Evolutionary conservation across 2,797 vertebrate species (phyloP).

Genomic region (Semotilus atromaculatus): DNA sequence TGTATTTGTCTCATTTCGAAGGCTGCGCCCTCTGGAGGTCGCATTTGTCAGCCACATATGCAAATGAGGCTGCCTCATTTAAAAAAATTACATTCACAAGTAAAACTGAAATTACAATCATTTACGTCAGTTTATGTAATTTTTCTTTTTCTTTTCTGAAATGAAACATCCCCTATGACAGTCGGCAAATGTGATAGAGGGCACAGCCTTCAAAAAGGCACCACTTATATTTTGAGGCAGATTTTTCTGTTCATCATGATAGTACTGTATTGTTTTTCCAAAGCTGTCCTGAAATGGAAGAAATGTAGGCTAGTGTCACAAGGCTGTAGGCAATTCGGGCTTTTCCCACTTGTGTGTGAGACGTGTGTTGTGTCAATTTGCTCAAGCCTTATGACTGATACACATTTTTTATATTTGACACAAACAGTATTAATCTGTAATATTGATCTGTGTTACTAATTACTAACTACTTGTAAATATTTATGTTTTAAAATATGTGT

Average conservation of each 20-base stretch:
- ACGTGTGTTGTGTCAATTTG: neutral
- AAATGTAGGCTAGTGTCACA: neutral
- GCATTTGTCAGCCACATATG: neutral
- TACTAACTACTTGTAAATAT: slow-evolving; percentile 3
- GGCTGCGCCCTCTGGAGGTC: neutral
- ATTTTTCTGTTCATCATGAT: slow-evolving; percentile 1
- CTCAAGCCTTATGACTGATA: neutral
- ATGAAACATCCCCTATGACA: neutral
- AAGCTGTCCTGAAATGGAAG: slow-evolving; percentile 1
- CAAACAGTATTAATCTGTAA: neutral
- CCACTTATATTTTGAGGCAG: neutral
- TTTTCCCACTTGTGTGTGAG: neutral
- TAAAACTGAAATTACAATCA: neutral
- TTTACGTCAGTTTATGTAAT: neutral
- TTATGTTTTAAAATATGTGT: slow-evolving; percentile 13
- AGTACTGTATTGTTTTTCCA: neutral
- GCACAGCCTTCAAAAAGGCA: neutral
- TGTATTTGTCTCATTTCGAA: neutral
- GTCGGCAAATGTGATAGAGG: neutral
- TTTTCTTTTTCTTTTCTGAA: neutral
- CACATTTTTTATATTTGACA: neutral
- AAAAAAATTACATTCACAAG: neutral
- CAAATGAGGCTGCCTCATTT: neutral
- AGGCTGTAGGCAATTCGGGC: neutral
- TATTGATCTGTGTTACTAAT: neutral